Percentiles rank a stretch among this genome's conserved stretches.
Conservation (phyloP, 2,113 vertebrate species). For the Stegostoma tigrinum region DNA sequence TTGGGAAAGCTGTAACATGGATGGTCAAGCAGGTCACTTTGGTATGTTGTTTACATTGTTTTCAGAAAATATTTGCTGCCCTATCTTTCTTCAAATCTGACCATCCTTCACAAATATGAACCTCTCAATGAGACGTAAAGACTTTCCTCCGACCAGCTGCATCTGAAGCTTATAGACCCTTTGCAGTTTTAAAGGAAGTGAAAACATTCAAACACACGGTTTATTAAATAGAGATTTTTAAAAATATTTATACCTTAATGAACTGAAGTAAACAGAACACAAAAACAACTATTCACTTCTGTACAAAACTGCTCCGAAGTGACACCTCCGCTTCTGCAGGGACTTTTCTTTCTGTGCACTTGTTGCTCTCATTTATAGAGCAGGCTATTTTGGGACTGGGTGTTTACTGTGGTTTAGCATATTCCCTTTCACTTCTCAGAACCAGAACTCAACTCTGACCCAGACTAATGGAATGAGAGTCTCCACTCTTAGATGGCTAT, state of each 20-base stretch:
- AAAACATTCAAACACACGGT: neutral
- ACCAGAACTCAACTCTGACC: conserved; percentile 17
- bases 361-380: neutral
- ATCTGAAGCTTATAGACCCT: neutral
- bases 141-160: neutral
- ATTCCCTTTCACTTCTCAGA: conserved; percentile 33
- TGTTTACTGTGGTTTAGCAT: neutral
- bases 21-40: neutral
- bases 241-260: neutral
- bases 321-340: neutral
- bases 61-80: neutral
- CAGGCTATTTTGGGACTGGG: conserved; percentile 12
- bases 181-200: neutral
- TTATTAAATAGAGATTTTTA: neutral
- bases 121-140: neutral
- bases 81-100: neutral
- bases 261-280: neutral
- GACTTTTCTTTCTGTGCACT: conserved; percentile 4
- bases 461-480: conserved; percentile 7
- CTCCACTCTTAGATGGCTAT: neutral
- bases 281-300: neutral
- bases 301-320: neutral
- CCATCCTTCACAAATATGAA: neutral
- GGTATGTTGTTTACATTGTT: neutral
- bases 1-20: neutral